phyloP scores from a whole-genome alignment of 2,113 vertebrate species.

The Paracanthobrama guichenoti region DNA sequence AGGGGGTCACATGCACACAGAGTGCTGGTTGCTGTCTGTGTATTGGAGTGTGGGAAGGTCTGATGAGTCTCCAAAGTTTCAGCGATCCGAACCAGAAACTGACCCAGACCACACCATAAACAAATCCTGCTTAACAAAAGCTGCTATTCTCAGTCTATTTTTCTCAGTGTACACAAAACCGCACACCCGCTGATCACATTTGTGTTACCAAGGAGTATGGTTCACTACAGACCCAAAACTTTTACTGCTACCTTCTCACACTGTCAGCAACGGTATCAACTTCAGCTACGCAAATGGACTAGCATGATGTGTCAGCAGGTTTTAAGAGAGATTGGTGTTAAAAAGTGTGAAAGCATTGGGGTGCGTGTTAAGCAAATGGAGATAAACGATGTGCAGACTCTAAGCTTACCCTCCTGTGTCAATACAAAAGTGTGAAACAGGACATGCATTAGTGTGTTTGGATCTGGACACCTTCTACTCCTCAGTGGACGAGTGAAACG shows the following conservation, averaged over 20 bases:
- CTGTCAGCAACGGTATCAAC: neutral
- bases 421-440: slow-evolving; percentile 63
- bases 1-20: neutral
- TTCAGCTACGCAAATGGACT: slow-evolving; percentile 46
- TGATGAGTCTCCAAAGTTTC: slow-evolving; percentile 44
- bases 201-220: neutral
- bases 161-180: slow-evolving; percentile 6
- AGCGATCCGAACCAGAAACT: slow-evolving; percentile 35
- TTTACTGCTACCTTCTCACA: slow-evolving; percentile 37
- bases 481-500: neutral
- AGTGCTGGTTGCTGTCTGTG: slow-evolving; percentile 10
- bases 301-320: neutral
- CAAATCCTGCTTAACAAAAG: slow-evolving; percentile 15
- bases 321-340: slow-evolving; percentile 19
- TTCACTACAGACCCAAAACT: neutral
- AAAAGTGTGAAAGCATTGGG: slow-evolving; percentile 41
- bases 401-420: slow-evolving; percentile 57
- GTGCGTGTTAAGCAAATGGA: slow-evolving; percentile 61
- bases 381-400: slow-evolving; percentile 24
- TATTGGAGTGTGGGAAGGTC: slow-evolving; percentile 5
- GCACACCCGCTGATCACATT: slow-evolving; percentile 10
- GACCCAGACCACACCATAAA: slow-evolving; percentile 32
- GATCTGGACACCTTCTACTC: slow-evolving; percentile 15
- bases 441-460: slow-evolving; percentile 46
- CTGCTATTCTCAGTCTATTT: neutral